Base-by-base conservation (phyloP, 2,888 invertebrate genomes). In the Caenorhabditis panamensis region DNA sequence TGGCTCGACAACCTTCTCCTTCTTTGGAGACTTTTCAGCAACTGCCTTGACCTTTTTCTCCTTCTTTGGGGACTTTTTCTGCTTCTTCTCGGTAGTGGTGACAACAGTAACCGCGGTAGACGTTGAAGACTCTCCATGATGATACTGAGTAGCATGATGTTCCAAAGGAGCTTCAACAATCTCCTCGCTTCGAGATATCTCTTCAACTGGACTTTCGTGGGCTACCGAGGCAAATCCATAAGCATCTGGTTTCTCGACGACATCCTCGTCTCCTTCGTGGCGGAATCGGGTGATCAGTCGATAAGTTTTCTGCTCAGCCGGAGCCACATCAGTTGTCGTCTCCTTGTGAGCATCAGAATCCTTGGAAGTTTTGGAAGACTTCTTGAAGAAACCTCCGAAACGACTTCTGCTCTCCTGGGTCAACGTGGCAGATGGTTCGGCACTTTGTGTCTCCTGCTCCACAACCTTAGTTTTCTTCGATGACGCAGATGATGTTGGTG, bases 91-190 rank as follows among this genome's bases (percentile, higher is more conserved):
- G 2, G 58, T 22, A 49, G 59, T 51, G 22, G 49, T 16, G 3
- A 26, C 22, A n/a, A 51, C 49, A 1, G 59, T 9, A 18, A n/a
- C n/a, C n/a, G 18, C 49, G 18, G 20, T 18, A 16, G 49, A 49
- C 51, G 13, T 53, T 54, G 53, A 61, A 4, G 79, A 80, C n/a
- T 72, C 53, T 49, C 83, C 83, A 13, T 82, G 69, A 62, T 82
- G 82, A 36, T 82, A 82, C 31, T 64, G 66, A 11, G 58, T 16
- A 13, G 79, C 56, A 44, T 72, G 69, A 2, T 62, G 59, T 1
- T 16, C 54, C 6, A 82, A 28, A n/a, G 79, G 82, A 5, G 47
- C 16, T 20, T 69, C n/a, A 5, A 69, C 79, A 9, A 82, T 37
- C 20, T 82, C 68, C 1, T 26, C 9, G 5, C 22, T 20, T 1